Evolutionary conservation across 1,140 invertebrate species (phyloP), one percentile per base, ranked within the genome.

Genomic region (Zaprionus camerounensis): DNA sequence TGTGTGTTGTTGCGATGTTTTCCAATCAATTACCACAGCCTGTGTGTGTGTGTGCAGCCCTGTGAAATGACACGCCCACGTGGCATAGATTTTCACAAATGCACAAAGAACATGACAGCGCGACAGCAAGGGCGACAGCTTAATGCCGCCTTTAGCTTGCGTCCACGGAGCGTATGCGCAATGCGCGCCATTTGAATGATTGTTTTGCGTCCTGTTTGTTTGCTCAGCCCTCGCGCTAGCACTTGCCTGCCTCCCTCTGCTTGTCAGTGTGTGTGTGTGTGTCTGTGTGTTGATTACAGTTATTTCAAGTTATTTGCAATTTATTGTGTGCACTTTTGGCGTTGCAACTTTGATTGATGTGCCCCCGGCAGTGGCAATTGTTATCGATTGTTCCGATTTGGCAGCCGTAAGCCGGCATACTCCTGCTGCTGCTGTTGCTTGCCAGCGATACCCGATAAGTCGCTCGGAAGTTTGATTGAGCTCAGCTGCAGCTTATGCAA

Each of bases 21-120:
- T 87, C 84, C 78, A 87, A 87, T 87, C 84, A 87, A 87, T 87
- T 87, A 87, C 81, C 76, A 67, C 76, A 78, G 82, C n/a, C 15
- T 34, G 31, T 34, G 24, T 26, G 24, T 26, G 26, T 28, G 9
- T 34, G 2, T 70, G 62, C 78, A 69, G 71, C 66, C 57, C 78
- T 59, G 76, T 57, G 75, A 59, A 78, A 59, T 59, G 70, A 79
- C 76, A 87, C 74, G 77, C 83, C 74, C 73, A 71, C 71, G 55
- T 88, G 78, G 73, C 81, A 78, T 80, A 74, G 83, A 87, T 88
- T 88, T 87, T 67, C 84, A 88, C 83, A 87, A 88, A 87, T 83
- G 83, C 84, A 88, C 84, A 62, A 66, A 69, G 67, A 78, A 88
- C 84, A 87, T 83, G 75, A 71, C 68, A 56, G 20, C 20, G 53